phyloP scores from a whole-genome alignment of 2,113 vertebrate genomes.

The Ploceus nigricollis region DNA sequence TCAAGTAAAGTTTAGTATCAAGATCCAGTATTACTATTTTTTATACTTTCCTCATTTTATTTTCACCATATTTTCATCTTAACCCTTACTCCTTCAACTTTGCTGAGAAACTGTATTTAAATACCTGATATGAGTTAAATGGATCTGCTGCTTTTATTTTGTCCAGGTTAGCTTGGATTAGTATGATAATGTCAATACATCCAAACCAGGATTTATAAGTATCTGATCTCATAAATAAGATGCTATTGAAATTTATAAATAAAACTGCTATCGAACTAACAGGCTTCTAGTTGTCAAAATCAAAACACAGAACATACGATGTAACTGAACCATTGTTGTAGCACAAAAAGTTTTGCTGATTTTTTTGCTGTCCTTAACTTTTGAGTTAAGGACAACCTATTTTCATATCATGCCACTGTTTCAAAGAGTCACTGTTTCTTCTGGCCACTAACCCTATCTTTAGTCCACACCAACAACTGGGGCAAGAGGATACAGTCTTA shows the following conservation, averaged over 20 bases:
- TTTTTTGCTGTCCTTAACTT: no score
- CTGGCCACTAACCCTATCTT: not conserved
- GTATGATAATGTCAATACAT: not conserved
- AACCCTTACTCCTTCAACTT: not conserved
- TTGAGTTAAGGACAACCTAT: not conserved
- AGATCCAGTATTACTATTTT: not conserved
- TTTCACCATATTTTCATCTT: not conserved
- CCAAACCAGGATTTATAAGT: not conserved
- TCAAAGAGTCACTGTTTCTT: not conserved
- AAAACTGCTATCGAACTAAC: not conserved
- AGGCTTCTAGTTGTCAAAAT: not conserved
- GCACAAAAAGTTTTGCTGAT: not conserved
- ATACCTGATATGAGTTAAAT: not conserved
- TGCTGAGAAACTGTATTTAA: not conserved
- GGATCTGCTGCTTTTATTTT: not conserved
- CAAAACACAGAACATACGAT: not conserved
- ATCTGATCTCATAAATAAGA: not conserved
- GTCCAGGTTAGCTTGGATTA: not conserved
- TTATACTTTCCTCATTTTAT: not conserved
- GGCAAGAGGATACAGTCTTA: not conserved
- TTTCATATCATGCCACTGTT: not conserved
- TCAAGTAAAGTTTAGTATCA: not conserved
- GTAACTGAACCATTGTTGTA: not conserved
- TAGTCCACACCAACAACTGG: not conserved
- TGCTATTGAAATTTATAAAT: not conserved